Conservation (phyloP, 2,113 vertebrate genomes). For the Catagonus wagneri region DNA sequence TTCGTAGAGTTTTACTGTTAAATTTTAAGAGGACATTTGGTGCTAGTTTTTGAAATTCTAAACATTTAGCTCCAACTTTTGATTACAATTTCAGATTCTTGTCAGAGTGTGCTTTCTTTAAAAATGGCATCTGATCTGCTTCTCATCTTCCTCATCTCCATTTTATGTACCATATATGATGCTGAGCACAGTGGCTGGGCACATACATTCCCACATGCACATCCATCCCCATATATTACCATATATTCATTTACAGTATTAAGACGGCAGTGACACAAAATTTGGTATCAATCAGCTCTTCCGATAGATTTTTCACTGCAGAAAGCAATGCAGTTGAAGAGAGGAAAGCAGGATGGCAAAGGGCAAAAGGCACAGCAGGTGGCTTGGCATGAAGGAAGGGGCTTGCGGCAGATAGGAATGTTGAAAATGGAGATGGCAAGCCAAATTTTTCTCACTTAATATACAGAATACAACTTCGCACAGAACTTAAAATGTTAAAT, state of each 20-base stretch:
- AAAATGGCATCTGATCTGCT: background rate
- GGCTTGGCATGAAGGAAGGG: background rate
- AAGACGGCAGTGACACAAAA: background rate
- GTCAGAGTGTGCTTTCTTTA: background rate
- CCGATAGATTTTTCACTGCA: background rate
- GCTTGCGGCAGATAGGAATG: background rate
- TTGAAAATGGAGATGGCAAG: background rate
- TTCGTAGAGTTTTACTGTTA: background rate
- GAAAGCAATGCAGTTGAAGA: background rate
- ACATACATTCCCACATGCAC: background rate
- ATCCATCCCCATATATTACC: background rate
- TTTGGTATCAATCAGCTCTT: background rate
- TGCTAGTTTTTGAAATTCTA: background rate
- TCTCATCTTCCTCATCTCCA: background rate
- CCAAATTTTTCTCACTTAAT: background rate
- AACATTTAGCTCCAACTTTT: background rate
- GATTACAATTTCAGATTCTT: constrained; percentile 1
- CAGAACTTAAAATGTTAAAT: background rate
- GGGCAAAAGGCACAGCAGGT: background rate
- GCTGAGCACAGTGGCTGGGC: background rate
- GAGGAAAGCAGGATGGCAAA: background rate
- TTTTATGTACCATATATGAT: background rate
- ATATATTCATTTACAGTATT: background rate
- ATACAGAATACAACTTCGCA: background rate
- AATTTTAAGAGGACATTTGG: background rate